Evolutionary conservation across 1,140 invertebrate genomes (phyloP), one percentile per base, ranked within the genome.

Genomic region (Stegodyphus mimosarum): DNA sequence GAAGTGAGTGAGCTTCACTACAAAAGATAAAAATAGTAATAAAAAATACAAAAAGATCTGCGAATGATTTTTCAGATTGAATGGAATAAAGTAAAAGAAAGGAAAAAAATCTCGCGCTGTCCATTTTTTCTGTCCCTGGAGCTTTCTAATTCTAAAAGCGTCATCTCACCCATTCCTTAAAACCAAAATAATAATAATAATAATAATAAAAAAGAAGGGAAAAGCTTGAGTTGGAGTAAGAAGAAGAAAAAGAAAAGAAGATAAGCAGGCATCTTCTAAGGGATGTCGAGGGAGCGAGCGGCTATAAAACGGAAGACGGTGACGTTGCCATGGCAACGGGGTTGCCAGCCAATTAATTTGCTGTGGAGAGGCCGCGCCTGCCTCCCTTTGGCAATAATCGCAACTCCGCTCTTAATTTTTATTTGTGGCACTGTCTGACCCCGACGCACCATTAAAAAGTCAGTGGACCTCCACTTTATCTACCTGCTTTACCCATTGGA

Each of bases 311-410:
- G 81, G 71, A 76, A 69, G 80, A 83, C 60, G 80, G 80, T 83
- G 80, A 83, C 64, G 81, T 84, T 76, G 64, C 64, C 72, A 75
- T 69, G 81, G 51, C 72, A n/a, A 76, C 81, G 72, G 50, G 81
- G 81, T 76, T 84, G 72, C 81, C 81, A 76, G 81, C 81, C 81
- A 84, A 84, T 84, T 84, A 84, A 84, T 84, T 84, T 84, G 81
- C 81, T 63, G 63, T 76, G 71, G 81, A 84, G 81, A 76, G 81
- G 72, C 4, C 48, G 64, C 72, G 17, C 72, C 18, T 48, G 10
- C 60, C 48, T 60, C 53, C 49, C 79, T 73, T 51, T 48, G 73
- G 81, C 81, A 84, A 84, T 84, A 84, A 84, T 84, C 81, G 73
- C 81, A 69, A 76, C 72, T 84, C 78, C 53, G 72, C 69, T 72